phyloP scores from a whole-genome alignment of 1,140 invertebrate species.

The Camponotus pennsylvanicus region DNA sequence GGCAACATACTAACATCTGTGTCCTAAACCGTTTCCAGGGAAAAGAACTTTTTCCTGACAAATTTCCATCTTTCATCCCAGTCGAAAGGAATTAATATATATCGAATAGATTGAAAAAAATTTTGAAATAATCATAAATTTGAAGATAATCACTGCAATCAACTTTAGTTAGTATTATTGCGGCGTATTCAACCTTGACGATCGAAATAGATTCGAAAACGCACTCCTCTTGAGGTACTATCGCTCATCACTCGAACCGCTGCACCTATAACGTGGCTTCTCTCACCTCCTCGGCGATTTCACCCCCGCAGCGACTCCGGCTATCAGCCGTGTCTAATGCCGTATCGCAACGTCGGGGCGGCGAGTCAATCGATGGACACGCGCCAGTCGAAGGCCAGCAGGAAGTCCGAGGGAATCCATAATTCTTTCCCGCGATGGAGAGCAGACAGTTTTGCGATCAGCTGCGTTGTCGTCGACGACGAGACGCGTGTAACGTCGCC shows the following conservation, averaged over 20 bases:
- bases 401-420: constrained; percentile 52
- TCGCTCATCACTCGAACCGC: neutral
- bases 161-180: neutral
- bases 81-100: neutral
- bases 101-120: neutral
- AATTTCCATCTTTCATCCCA: neutral
- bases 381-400: constrained; percentile 57
- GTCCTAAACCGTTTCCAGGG: neutral
- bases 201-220: neutral
- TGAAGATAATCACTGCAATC: neutral
- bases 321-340: constrained; percentile 32
- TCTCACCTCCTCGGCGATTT: constrained; percentile 60
- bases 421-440: constrained; percentile 2
- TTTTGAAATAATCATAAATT: neutral
- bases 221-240: neutral
- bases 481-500: neutral
- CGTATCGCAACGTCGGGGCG: constrained; percentile 23
- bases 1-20: neutral
- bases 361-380: constrained; percentile 64
- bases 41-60: neutral
- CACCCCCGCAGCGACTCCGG: neutral
- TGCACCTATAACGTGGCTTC: neutral
- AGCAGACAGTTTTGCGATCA: constrained; percentile 22
- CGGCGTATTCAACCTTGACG: neutral
- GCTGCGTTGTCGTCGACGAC: constrained; percentile 29